A percentile compares a stretch with the other conserved stretches of the same genome.
phyloP scores from a whole-genome alignment of 2,113 vertebrate species.

The Heteronetta atricapilla region DNA sequence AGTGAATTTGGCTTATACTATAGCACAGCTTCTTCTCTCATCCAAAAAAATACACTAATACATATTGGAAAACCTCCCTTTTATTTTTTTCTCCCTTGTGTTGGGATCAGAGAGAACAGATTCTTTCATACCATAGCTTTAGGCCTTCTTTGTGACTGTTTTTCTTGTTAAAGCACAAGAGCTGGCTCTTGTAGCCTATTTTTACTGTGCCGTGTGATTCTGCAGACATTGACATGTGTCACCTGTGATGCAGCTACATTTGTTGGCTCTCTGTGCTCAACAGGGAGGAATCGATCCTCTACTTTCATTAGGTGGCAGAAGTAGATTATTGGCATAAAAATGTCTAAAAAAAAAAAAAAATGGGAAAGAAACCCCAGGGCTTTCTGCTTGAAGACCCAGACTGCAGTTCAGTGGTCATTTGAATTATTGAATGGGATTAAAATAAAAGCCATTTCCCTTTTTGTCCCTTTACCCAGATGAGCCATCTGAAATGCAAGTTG shows the following conservation, averaged over 20 bases:
- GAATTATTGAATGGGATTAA: constrained; percentile 76
- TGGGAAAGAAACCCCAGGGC: constrained; percentile 45
- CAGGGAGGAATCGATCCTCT: constrained; percentile 66
- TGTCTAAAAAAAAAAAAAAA: constrained; percentile 49
- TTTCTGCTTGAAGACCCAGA: constrained; percentile 63
- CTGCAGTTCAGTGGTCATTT: constrained; percentile 69
- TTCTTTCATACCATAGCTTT: constrained; percentile 68
- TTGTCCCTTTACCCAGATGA: constrained; percentile 65
- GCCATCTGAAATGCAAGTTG: constrained; percentile 72
- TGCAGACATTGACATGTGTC: constrained; percentile 68
- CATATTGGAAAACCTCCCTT: constrained; percentile 63
- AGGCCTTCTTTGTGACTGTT: constrained; percentile 68
- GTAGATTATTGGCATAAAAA: constrained; percentile 68
- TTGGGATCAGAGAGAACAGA: constrained; percentile 58
- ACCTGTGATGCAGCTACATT: constrained; percentile 69
- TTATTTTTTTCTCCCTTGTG: constrained; percentile 53
- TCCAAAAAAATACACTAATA: constrained; percentile 44
- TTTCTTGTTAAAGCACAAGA: constrained; percentile 66
- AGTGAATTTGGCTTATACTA: constrained; percentile 40
- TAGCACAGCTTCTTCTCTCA: constrained; percentile 51
- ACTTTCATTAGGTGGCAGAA: constrained; percentile 69
- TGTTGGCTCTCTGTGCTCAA: constrained; percentile 55
- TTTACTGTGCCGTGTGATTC: constrained; percentile 67
- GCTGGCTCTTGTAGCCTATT: constrained; percentile 52
- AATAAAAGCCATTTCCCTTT: constrained; percentile 69